These are phyloP conservation scores for Loxodonta africana DNA, from an alignment of 2,113 vertebrate species.

Conservation along the genomic window DNA sequence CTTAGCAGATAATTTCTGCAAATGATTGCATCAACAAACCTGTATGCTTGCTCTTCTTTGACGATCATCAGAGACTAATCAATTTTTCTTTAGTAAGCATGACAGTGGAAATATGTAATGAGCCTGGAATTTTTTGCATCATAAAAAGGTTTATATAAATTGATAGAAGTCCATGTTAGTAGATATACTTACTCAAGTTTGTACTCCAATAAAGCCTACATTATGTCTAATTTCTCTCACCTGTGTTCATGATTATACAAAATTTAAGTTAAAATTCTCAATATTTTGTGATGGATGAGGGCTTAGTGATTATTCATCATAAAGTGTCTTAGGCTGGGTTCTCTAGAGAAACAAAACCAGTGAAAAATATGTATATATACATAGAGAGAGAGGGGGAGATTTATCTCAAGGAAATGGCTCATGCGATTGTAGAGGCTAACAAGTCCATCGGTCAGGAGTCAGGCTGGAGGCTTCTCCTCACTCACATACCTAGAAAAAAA, in stretches of 20 bases:
- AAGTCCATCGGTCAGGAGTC: too few relatives aligned
- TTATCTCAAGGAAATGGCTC: too few relatives aligned
- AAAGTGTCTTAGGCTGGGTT: not conserved
- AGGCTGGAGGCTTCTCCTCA: too few relatives aligned
- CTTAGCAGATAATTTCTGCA: constrained; percentile 44
- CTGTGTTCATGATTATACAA: not conserved
- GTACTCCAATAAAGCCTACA: not conserved
- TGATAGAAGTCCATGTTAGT: not conserved
- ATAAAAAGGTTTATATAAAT: not conserved
- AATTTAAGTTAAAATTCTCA: not conserved
- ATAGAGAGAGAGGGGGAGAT: too few relatives aligned
- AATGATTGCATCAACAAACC: constrained; percentile 4
- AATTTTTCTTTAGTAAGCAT: not conserved
- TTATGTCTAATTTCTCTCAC: not conserved
- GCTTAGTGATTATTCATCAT: not conserved
- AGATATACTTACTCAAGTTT: not conserved
- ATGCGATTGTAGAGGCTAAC: too few relatives aligned
- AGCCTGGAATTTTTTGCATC: not conserved
- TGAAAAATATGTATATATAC: too few relatives aligned
- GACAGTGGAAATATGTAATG: constrained; percentile 19
- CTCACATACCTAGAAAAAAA: too few relatives aligned
- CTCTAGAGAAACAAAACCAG: too few relatives aligned
- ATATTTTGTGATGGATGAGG: not conserved
- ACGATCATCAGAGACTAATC: constrained; percentile 4
- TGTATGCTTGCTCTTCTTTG: constrained; percentile 20